Evolutionary conservation across 1,140 invertebrate species (phyloP), one percentile per base, ranked within the genome.

Genomic region (Elysia chlorotica): DNA sequence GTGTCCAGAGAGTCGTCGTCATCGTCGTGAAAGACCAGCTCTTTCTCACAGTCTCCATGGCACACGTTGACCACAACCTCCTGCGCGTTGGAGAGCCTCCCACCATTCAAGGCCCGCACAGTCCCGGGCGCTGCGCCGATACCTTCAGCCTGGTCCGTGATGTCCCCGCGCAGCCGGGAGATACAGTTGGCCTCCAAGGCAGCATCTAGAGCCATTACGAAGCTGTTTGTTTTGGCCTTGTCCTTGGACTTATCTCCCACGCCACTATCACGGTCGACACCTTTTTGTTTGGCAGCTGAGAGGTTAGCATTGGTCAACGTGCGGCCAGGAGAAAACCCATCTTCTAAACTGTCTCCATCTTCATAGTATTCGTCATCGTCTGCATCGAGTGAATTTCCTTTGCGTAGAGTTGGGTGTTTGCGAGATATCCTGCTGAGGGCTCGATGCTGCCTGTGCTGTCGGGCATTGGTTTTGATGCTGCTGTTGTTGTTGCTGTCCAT

Each of bases 1-100:
- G 57, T 71, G 36, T 63, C 54, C 57, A 71, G 10, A 38, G 1
- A 36, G n/a, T 71, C 69, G 6, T 71, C 57, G 38, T 71, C 69
- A 38, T 71, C 37, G 53, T 71, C 69, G 54, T 71, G 69, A 33
- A 71, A 71, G 69, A 71, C 36, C 6, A 71, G 36, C 30, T 71
- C 69, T 35, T 28, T 62, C 30, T 62, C 59, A n/a, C n/a, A n/a
- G 59, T 71, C 69, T 5, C 63, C 59, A 54, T 71, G 59, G 33
- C 69, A 71, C 6, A 71, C 69, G 25, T 71, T 71, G 36, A 71
- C 69, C 3, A 71, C 69, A 10, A 71, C 59, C 28, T 71, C 69
- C 37, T 71, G 69, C 17, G 69, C 69, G 37, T 71, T 71, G 23
- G 69, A 36, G 35, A 71, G 23, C 21, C 69, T 28, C 19, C 69